Evolutionary conservation across 2,113 vertebrate species (phyloP).

Genomic region (Sus scrofa): DNA sequence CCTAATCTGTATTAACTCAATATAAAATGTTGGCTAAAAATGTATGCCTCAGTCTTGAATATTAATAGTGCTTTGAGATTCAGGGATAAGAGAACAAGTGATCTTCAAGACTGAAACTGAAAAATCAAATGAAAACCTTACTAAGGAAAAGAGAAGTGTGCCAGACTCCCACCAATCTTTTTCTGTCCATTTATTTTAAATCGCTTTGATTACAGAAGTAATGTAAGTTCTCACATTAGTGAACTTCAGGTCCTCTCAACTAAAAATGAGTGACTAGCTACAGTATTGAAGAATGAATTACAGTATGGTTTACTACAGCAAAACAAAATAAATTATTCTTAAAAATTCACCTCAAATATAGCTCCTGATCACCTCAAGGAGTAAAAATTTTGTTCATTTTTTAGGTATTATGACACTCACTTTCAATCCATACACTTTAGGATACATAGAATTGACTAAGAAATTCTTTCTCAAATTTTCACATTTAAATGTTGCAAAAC

Average conservation of each 20-base stretch:
- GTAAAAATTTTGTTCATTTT: not conserved
- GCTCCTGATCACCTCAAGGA: not conserved
- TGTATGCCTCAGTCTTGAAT: conserved; percentile 22
- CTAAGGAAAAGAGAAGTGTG: not conserved
- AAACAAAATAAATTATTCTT: not conserved
- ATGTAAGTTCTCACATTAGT: not conserved
- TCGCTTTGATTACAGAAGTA: not conserved
- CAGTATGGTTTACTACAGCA: not conserved
- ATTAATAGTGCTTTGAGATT: conserved; percentile 53
- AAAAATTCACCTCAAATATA: not conserved
- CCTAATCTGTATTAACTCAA: conserved; percentile 63
- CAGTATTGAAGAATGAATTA: not conserved
- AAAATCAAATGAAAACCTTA: not conserved
- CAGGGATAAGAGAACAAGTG: not conserved
- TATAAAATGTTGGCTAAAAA: conserved; percentile 64
- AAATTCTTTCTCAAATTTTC: not conserved
- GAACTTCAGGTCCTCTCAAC: not conserved
- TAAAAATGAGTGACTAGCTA: not conserved
- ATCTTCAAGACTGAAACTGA: conserved; percentile 32
- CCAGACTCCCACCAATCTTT: not conserved
- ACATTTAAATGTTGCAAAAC: not conserved
- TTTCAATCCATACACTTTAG: not conserved
- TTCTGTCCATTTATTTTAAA: not conserved
- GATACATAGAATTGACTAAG: not conserved
- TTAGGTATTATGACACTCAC: not conserved